phyloP scores from a whole-genome alignment of 1,140 invertebrate genomes.

The Laupala kohalensis region DNA sequence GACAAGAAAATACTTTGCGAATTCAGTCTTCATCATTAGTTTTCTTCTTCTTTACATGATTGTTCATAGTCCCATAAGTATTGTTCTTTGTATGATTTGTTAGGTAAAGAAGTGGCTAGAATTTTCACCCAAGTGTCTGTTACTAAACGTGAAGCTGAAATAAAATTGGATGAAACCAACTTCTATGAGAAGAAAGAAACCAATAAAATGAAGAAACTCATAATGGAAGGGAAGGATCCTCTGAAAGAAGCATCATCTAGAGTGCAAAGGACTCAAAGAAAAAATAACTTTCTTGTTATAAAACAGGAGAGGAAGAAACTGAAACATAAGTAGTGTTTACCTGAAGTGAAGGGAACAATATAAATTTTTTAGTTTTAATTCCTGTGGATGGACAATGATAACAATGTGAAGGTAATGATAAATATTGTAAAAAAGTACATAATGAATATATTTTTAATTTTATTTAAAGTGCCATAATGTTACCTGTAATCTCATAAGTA shows the following conservation, averaged over 20 bases:
- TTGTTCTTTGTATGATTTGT: slow-evolving; percentile 16
- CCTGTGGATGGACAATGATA: too few species aligned
- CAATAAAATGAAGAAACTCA: slow-evolving; percentile 76
- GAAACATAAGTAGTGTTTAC: too few species aligned
- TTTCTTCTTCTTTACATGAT: neutral
- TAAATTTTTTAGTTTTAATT: too few species aligned
- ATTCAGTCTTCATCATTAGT: neutral
- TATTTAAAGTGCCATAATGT: too few species aligned
- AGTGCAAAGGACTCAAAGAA: too few species aligned
- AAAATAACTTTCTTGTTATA: too few species aligned
- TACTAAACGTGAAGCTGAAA: slow-evolving; percentile 79
- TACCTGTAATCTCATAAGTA: too few species aligned
- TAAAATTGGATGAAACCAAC: slow-evolving; percentile 79
- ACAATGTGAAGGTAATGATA: too few species aligned
- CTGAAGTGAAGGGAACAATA: too few species aligned
- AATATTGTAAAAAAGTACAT: too few species aligned
- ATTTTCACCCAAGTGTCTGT: slow-evolving; percentile 87
- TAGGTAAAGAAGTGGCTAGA: slow-evolving; percentile 68
- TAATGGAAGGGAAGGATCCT: slow-evolving; percentile 69
- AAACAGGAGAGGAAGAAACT: too few species aligned
- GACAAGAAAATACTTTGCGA: neutral
- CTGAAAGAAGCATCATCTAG: slow-evolving; percentile 58
- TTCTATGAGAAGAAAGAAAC: slow-evolving; percentile 80
- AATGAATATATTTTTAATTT: too few species aligned
- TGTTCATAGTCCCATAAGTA: neutral